Conservation (phyloP, 1,140 invertebrate genomes). For the Tetramorium simillimum region DNA sequence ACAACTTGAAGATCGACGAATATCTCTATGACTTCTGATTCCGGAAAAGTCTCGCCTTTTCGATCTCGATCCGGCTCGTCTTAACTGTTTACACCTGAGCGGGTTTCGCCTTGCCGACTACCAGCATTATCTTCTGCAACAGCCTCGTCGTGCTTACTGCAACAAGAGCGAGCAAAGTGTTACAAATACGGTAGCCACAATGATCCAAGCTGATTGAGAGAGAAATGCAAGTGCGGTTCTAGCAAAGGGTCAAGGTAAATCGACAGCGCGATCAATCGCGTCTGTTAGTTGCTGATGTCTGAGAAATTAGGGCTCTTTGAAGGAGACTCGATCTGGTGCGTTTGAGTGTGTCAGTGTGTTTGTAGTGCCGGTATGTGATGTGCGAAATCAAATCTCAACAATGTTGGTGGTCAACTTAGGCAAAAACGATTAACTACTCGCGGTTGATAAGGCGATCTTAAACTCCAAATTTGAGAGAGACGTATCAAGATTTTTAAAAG, state of each 20-base stretch:
- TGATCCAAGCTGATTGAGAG: not conserved
- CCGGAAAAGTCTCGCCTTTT: conserved; percentile 17
- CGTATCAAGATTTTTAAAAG: not conserved
- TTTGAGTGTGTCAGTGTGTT: not conserved
- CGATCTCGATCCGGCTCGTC: conserved; percentile 37
- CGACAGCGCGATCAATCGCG: not conserved
- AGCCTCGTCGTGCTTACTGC: conserved; percentile 87
- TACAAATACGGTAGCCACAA: not conserved
- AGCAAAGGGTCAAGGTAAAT: not conserved
- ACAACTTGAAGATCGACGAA: not conserved
- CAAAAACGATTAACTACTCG: not conserved
- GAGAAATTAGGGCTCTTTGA: conserved; percentile 16
- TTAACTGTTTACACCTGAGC: conserved; percentile 87
- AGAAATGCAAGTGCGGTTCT: conserved; percentile 25
- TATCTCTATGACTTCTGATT: conserved; percentile 30
- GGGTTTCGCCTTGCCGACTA: conserved; percentile 89
- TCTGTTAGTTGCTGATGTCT: conserved; percentile 31
- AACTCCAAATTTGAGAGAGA: not conserved
- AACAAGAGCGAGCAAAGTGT: conserved; percentile 73
- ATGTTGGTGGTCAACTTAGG: conserved; percentile 49
- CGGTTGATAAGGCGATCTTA: not conserved
- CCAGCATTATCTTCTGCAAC: conserved; percentile 89
- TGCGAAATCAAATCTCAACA: conserved; percentile 66
- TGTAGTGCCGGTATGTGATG: conserved; percentile 61
- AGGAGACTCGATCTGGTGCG: conserved; percentile 3